Evolutionary conservation across 2,113 vertebrate species (phyloP), one percentile per base, ranked within the genome.

Genomic region (Mixornis gularis): DNA sequence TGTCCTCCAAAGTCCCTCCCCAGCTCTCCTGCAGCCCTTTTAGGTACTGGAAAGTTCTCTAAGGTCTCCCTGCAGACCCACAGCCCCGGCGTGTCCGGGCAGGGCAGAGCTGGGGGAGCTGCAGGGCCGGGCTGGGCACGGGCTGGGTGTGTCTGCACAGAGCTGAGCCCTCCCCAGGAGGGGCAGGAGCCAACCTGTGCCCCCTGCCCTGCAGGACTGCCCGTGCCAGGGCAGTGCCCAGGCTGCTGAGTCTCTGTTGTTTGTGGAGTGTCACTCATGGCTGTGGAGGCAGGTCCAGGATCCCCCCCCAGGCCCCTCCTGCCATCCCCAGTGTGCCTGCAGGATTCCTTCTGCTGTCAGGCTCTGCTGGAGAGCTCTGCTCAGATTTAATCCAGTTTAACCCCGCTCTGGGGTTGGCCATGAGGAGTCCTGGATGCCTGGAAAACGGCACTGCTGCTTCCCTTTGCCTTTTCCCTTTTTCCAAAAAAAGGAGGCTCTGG

Each of bases 181-280:
- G 7, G 69, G 48, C 82, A 27, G 72, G 53, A 16, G 29, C 46
- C 3, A 0, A n/a, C 36, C 46, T 5, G 3, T 19, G 77, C 51
- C 1, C 1, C 2, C 49, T n/a, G 78, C 59, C 53, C 5, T 1
- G 22, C 29, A 0, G n/a, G 44, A 6, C 60, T 63, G 3, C 4
- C 12, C 1, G 2, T 6, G 71, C 4, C 17, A 32, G 4, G 5
- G 13, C 40, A 3, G 29, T 41, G 48, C 69, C 41, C 41, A 15
- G 77, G 14, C 64, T 8, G 32, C 43, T 65, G 40, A 22, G 21
- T 7, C 46, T 7, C 22, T 1, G 7, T 7, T 65, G 3, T 25
- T 87, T 36, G 3, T 7, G 24, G 36, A 3, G 6, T 13, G 41
- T 4, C 18, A 0, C 4, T 25, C 30, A 0, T 3, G 41, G 41